Evolutionary conservation across 35 echinoderm and acorn worm genomes (phyloP), one percentile per base, ranked within the genome.

Genomic region (Strongylocentrotus purpuratus): DNA sequence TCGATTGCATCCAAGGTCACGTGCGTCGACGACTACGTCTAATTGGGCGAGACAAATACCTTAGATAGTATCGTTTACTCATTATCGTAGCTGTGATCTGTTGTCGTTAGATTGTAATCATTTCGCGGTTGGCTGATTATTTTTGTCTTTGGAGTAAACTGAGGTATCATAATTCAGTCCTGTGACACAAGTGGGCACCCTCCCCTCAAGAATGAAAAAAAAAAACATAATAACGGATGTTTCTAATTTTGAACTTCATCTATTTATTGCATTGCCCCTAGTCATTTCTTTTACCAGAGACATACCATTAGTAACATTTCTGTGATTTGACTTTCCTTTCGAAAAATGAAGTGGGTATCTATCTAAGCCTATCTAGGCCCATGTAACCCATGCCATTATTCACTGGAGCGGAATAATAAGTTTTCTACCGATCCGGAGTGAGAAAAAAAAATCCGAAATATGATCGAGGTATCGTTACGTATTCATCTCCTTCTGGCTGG

Each of bases 21-120:
- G 20, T 78, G 65, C 65, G 65, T 78, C 65, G 18, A 78, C 25
- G 65, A 18, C 65, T 78, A 78, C 65, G 65, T 78, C 65, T 78
- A 78, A 78, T 78, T 78, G 65, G 65, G 65, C 65, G 65, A 78
- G 65, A 78, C 65, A 15, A 78, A 78, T 78, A 78, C 65, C 65
- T 78, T 28, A 78, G 65, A 78, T 78, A 78, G 65, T 78, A 78
- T 78, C 65, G 18, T 78, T 78, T 78, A n/a, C 65, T 28, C 65
- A 78, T 78, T 78, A 78, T 78, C 65, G 65, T 8, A 28, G 65
- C 25, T 78, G 65, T 78, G 65, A 78, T 78, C 65, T 78, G 65
- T 78, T 78, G 65, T 78, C 65, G 65, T 78, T 78, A 78, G 65
- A 78, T 78, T 28, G 65, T 78, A 78, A 78, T 78, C 65, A 78